Percentiles rank a stretch among this genome's conserved stretches.
These are phyloP conservation scores for Fulmarus glacialis DNA, from an alignment of 2,113 vertebrate species.

Conservation along the genomic window DNA sequence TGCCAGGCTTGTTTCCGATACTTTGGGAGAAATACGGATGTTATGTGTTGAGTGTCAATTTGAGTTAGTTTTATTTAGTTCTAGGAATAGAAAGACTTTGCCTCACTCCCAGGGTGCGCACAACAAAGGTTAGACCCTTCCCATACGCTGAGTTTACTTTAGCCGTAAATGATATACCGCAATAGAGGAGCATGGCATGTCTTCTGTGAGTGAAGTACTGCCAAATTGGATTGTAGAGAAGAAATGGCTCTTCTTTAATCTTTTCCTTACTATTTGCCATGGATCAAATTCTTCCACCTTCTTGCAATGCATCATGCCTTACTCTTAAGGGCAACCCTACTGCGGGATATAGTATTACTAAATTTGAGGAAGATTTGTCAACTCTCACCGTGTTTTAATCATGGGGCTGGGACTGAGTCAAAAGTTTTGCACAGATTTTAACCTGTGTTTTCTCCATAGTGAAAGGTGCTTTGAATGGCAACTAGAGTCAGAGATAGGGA, in stretches of 20 bases:
- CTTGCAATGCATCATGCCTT: neutral
- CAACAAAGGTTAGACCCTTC: constrained; percentile 8
- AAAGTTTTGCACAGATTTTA: neutral
- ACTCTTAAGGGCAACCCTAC: neutral
- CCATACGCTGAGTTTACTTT: neutral
- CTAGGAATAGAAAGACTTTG: neutral
- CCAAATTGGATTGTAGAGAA: neutral
- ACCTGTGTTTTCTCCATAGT: neutral
- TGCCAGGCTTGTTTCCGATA: constrained; percentile 15
- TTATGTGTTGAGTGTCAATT: neutral
- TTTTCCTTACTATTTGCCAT: neutral
- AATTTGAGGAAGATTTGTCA: neutral
- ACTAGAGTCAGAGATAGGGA: neutral
- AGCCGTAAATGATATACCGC: constrained; percentile 24
- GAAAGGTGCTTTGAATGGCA: neutral
- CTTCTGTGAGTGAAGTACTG: neutral
- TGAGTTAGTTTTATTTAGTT: constrained; percentile 32
- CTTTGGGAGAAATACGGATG: neutral
- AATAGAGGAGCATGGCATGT: neutral
- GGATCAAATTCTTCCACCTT: neutral
- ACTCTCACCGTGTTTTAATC: neutral
- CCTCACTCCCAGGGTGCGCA: neutral
- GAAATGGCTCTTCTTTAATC: neutral
- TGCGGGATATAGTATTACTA: neutral
- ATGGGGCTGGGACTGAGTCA: neutral